phyloP scores from a whole-genome alignment of 2,888 invertebrate genomes.

The Dryomyza anilis region DNA sequence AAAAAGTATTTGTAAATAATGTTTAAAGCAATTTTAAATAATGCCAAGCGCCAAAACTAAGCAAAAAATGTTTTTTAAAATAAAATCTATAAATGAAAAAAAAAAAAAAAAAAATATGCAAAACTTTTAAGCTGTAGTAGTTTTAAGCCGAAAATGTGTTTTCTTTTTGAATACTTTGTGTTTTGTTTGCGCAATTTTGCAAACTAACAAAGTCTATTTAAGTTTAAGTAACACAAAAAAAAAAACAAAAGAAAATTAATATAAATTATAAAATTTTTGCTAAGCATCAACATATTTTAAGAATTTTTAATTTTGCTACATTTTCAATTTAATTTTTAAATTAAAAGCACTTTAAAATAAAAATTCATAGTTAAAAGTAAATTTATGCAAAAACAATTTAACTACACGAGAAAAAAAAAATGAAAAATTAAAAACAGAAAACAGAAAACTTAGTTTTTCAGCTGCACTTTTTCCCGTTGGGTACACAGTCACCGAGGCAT shows the following conservation, averaged over 20 bases:
- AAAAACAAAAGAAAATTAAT: no score
- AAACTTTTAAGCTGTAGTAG: neutral
- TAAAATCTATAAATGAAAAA: neutral
- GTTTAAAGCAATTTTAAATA: conserved; percentile 11
- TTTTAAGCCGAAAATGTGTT: conserved; percentile 1
- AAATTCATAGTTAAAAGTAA: neutral
- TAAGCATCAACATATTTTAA: neutral
- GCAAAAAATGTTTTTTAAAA: conserved; percentile 21
- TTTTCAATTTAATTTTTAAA: neutral
- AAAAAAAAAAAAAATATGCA: neutral
- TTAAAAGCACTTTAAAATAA: neutral
- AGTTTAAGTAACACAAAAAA: neutral
- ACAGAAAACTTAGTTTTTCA: no score
- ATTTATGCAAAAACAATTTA: conserved; percentile 3
- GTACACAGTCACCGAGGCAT: neutral
- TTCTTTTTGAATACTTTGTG: neutral
- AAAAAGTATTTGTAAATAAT: conserved; percentile 10
- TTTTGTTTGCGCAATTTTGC: neutral
- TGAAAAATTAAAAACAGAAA: conserved; percentile 2
- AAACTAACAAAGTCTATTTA: conserved; percentile 27
- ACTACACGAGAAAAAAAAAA: neutral
- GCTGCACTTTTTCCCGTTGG: no score
- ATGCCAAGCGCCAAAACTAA: conserved; percentile 7
- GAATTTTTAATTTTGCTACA: no score
- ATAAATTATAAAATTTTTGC: no score